Conservation (phyloP, 2,797 vertebrate species). For the Xenops minutus region DNA sequence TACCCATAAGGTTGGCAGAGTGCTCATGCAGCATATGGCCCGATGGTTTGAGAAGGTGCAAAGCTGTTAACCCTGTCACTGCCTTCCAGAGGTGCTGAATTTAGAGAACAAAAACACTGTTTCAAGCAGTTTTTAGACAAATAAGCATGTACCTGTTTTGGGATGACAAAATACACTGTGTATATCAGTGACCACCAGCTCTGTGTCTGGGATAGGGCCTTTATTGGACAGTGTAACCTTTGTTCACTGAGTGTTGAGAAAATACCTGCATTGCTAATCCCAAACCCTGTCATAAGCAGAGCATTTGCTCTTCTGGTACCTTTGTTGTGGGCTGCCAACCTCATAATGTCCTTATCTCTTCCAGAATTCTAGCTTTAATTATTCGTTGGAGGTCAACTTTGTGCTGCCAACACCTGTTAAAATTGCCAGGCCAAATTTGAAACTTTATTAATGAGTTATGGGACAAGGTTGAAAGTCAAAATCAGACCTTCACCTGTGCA, state of each 20-base stretch:
- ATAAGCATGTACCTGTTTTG: fast-evolving
- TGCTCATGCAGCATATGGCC: background rate
- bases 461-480: background rate
- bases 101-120: background rate
- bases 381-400: conserved; percentile 14
- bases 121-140: background rate
- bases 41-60: background rate
- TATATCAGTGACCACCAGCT: background rate
- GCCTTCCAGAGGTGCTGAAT: background rate
- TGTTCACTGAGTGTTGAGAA: background rate
- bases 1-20: background rate
- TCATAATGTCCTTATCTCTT: background rate
- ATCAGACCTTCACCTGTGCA: background rate
- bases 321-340: background rate
- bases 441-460: background rate
- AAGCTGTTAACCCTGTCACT: background rate
- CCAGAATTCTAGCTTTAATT: background rate
- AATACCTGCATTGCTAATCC: background rate
- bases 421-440: background rate
- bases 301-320: background rate
- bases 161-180: background rate
- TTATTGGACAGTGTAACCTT: background rate
- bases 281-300: background rate
- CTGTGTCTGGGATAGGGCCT: background rate
- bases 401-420: background rate